phyloP scores from a whole-genome alignment of 2,888 invertebrate genomes.

The Folsomia candida region DNA sequence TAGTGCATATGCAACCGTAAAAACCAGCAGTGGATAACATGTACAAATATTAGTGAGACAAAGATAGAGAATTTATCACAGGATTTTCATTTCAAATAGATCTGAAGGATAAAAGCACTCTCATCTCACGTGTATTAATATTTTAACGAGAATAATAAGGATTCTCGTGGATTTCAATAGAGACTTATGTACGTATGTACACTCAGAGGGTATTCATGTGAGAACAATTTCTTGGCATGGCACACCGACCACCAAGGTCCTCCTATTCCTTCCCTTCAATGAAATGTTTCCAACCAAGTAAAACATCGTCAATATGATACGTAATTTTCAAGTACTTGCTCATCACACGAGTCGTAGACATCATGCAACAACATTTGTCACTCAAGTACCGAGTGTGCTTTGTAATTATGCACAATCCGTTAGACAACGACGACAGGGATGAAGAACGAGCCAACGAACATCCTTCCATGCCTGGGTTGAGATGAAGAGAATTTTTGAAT shows the following conservation, averaged over 20 bases:
- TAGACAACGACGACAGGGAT: background rate
- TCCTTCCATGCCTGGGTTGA: background rate
- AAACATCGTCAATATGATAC: background rate
- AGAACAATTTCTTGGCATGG: background rate
- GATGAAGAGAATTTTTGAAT: background rate
- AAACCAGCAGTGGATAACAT: no score
- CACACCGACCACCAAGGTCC: background rate
- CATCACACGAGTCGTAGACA: background rate
- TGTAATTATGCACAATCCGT: background rate
- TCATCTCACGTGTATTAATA: background rate
- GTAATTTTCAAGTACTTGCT: background rate
- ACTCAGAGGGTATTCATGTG: background rate
- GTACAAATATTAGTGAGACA: no score
- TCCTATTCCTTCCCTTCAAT: background rate
- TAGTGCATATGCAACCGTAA: no score
- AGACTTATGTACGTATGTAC: background rate
- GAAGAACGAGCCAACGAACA: no score
- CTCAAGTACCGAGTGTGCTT: background rate
- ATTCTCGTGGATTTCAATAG: background rate
- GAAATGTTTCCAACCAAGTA: background rate
- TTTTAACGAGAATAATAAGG: background rate
- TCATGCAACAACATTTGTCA: background rate
- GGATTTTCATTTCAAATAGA: conserved; percentile 3
- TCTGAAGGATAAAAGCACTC: conserved; percentile 11
- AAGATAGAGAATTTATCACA: no score